Evolutionary conservation across 2,797 vertebrate genomes (phyloP).

Genomic region (Hybognathus amarus): DNA sequence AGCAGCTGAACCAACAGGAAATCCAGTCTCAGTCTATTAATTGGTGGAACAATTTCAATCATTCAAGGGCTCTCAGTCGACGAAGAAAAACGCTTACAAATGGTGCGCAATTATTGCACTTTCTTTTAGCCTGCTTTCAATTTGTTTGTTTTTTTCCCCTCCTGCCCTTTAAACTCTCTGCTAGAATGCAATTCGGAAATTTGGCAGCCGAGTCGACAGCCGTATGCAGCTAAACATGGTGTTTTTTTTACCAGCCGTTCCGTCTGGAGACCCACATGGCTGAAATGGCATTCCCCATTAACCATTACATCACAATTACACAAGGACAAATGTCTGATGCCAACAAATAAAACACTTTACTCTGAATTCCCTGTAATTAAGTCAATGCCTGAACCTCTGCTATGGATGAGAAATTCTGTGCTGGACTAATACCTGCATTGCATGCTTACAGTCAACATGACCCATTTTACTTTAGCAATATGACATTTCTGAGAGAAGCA

Average conservation of each 20-base stretch:
- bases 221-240: constrained; percentile 70
- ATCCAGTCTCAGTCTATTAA: constrained; percentile 70
- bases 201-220: constrained; percentile 61
- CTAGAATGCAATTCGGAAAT: constrained; percentile 52
- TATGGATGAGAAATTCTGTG: constrained; percentile 54
- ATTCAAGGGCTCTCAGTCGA: constrained; percentile 63
- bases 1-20: constrained; percentile 81
- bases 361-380: background rate
- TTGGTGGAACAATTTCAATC: constrained; percentile 72
- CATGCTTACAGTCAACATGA: constrained; percentile 15
- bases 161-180: constrained; percentile 65
- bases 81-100: constrained; percentile 71
- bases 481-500: background rate
- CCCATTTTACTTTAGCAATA: background rate
- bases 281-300: constrained; percentile 69
- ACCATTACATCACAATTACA: constrained; percentile 36
- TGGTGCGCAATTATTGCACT: constrained; percentile 62
- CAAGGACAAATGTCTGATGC: background rate
- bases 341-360: background rate
- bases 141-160: constrained; percentile 57
- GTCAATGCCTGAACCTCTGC: constrained; percentile 24
- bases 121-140: constrained; percentile 52
- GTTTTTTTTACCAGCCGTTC: constrained; percentile 69
- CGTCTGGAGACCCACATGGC: constrained; percentile 75
- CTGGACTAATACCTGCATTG: constrained; percentile 20